Evolutionary conservation across 2,888 invertebrate species (phyloP), one percentile per base, ranked within the genome.

Genomic region (Marasmarcha lunaedactyla): DNA sequence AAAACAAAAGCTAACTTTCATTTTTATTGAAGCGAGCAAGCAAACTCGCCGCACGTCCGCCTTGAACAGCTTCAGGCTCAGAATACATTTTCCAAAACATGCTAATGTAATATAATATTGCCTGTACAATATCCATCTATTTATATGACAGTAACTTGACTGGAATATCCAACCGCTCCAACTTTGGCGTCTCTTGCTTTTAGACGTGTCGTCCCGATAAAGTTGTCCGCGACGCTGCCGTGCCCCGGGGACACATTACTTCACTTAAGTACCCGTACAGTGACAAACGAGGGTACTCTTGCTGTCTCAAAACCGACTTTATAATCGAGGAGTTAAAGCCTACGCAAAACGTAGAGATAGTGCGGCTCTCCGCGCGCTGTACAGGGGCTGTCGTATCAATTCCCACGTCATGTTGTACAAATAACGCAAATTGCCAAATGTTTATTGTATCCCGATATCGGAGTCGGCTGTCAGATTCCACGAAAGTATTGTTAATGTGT

Each of bases 191-290:
- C 35, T 37, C 15, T 34, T 33, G 33, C 33, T 42, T 35, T 33
- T 33, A 38, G 43, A 59, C 53, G 53, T 54, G 59, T 57, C 4
- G 50, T 44, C 42, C 50, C 54, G 60, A 57, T 62, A 58, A 63
- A 66, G 54, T 63, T 57, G 57, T 58, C 58, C 52, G 43, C 58
- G 52, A 51, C 53, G 53, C 51, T 57, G 48, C 50, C 49, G 48
- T 51, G 57, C 62, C 67, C 46, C 58, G 36, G 49, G 67, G 64
- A 59, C 50, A 60, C 60, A 67, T 67, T 64, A 64, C 57, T 59
- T 50, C 54, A 48, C 47, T 52, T 59, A 59, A 63, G 60, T 58
- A 59, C 54, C 54, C 50, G 55, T 30, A 11, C 54, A 50, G 44
- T 50, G 56, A 53, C 57, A 51, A 52, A 44, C 46, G 44, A 46